Conservation (phyloP, 2,797 vertebrate species). For the Helicolenus hilgendorfi region DNA sequence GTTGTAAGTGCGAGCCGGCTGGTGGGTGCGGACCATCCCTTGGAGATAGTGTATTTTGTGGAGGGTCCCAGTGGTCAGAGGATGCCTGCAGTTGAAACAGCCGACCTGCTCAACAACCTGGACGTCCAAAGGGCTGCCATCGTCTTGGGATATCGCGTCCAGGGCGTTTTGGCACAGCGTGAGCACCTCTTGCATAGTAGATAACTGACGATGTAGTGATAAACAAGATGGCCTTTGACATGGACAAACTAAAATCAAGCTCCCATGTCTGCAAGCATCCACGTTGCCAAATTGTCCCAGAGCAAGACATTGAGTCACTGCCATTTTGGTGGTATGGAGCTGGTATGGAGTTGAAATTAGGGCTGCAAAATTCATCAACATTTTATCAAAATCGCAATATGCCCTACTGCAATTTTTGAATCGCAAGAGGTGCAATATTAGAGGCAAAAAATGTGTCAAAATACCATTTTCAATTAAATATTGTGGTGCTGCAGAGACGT, state of each 20-base stretch:
- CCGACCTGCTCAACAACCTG: constrained; percentile 94
- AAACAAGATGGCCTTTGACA: background rate
- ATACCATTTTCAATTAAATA: background rate
- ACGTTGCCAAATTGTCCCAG: background rate
- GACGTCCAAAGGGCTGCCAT: constrained; percentile 97
- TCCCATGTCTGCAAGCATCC: background rate
- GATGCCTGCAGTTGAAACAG: constrained; percentile 91
- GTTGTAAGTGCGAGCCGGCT: constrained; percentile 93
- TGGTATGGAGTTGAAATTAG: background rate
- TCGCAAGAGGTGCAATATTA: too few relatives aligned
- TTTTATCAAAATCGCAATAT: too few relatives aligned
- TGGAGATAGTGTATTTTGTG: constrained; percentile 97
- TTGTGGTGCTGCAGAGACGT: background rate
- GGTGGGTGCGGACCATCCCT: constrained; percentile 91
- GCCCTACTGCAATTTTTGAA: too few relatives aligned
- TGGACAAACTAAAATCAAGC: background rate
- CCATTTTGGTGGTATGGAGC: background rate
- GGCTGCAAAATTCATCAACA: too few relatives aligned
- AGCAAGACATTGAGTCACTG: background rate
- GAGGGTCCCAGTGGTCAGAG: constrained; percentile 94
- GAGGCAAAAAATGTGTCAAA: background rate
- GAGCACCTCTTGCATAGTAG: constrained; percentile 79
- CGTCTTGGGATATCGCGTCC: constrained; percentile 97
- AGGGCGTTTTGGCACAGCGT: constrained; percentile 96
- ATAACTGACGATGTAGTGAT: background rate